phyloP scores from a whole-genome alignment of 2,113 vertebrate species.

The Plecturocebus donacophilus region DNA sequence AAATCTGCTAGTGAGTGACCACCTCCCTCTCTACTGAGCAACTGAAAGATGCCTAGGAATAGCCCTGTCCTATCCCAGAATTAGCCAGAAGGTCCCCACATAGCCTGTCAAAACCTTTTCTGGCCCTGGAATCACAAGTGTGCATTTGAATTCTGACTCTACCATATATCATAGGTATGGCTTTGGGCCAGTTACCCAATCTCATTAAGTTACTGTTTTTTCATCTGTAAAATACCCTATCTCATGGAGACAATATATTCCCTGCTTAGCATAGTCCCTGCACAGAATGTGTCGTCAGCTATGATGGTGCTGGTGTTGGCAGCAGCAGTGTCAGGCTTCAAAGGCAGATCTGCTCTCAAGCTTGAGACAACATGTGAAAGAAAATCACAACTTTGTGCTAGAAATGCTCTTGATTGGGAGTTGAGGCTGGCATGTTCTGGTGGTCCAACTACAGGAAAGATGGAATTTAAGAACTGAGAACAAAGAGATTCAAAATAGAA shows the following conservation, averaged over 20 bases:
- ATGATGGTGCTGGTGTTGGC: background rate
- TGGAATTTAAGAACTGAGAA: background rate
- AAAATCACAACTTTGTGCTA: background rate
- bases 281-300: background rate
- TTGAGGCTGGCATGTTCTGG: background rate
- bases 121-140: background rate
- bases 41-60: background rate
- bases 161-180: background rate
- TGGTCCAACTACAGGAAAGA: background rate
- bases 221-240: background rate
- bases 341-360: background rate
- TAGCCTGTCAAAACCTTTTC: background rate
- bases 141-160: background rate
- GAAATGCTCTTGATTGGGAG: background rate
- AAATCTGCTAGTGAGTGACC: background rate
- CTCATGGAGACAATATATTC: background rate
- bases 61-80: background rate
- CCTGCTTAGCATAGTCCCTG: background rate
- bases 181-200: background rate
- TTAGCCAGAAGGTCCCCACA: background rate
- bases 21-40: background rate
- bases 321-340: background rate
- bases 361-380: background rate
- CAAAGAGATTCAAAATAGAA: background rate
- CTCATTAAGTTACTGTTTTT: background rate